These are phyloP conservation scores for Catharus bicknelli DNA, from an alignment of 2,113 vertebrate species.

Conservation along the genomic window DNA sequence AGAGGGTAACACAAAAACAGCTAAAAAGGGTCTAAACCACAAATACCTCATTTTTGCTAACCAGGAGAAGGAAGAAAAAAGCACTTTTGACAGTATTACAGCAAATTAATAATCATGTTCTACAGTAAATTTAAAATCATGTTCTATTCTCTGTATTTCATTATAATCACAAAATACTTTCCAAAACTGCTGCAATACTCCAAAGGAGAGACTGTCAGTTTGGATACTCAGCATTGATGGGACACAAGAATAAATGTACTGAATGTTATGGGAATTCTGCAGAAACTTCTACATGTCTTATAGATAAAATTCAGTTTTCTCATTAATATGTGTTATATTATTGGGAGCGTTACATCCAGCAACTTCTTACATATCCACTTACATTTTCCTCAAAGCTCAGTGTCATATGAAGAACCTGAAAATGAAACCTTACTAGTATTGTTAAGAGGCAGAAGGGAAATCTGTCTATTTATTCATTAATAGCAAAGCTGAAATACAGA, in stretches of 20 bases:
- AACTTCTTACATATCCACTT: background rate
- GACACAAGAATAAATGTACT: background rate
- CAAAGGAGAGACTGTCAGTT: background rate
- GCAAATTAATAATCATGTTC: background rate
- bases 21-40: background rate
- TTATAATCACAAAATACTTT: background rate
- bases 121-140: background rate
- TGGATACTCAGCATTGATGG: background rate
- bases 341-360: accelerated
- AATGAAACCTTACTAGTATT: background rate
- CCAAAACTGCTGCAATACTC: background rate
- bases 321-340: background rate
- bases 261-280: background rate
- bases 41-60: background rate
- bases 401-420: conserved; percentile 1
- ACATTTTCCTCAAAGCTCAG: background rate
- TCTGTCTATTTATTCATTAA: background rate
- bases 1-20: background rate
- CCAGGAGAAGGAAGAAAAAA: background rate
- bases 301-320: background rate
- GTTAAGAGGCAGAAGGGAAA: background rate
- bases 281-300: background rate
- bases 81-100: background rate
- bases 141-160: background rate
- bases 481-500: background rate